Evolutionary conservation across 2,888 invertebrate species (phyloP).

Genomic region (Lepidochrysops patricia): DNA sequence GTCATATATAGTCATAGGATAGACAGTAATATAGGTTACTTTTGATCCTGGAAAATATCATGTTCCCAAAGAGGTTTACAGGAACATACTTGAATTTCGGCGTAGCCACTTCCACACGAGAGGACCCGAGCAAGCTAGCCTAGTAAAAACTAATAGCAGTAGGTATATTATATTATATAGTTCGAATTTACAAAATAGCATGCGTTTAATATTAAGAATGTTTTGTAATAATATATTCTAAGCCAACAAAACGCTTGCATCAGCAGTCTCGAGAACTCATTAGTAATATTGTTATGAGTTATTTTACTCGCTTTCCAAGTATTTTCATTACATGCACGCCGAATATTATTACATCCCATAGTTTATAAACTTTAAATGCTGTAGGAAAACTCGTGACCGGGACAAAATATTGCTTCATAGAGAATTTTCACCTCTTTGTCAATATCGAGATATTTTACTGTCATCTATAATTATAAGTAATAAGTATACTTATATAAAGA

Average conservation of each 20-base stretch:
- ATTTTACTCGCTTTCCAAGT: neutral
- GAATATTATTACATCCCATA: neutral
- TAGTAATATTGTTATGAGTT: slow-evolving; percentile 1
- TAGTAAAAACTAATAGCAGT: neutral
- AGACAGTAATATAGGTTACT: too few relatives aligned
- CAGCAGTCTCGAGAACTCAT: neutral
- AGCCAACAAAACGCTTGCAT: neutral
- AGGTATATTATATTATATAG: neutral
- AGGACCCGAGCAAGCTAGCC: too few relatives aligned
- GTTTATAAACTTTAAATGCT: neutral
- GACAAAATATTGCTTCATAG: neutral
- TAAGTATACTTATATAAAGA: too few relatives aligned
- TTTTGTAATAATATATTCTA: neutral
- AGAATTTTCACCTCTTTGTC: too few relatives aligned
- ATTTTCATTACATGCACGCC: neutral
- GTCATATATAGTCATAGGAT: too few relatives aligned
- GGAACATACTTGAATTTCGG: too few relatives aligned
- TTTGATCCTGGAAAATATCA: too few relatives aligned
- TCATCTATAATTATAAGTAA: too few relatives aligned
- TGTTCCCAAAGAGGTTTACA: too few relatives aligned
- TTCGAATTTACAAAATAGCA: neutral
- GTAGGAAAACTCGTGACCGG: neutral
- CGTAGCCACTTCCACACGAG: too few relatives aligned
- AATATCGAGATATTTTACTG: too few relatives aligned
- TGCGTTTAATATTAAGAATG: slow-evolving; percentile 4